Conservation (phyloP, 2,888 invertebrate genomes). For the Hirtodrosophila histrioides region DNA sequence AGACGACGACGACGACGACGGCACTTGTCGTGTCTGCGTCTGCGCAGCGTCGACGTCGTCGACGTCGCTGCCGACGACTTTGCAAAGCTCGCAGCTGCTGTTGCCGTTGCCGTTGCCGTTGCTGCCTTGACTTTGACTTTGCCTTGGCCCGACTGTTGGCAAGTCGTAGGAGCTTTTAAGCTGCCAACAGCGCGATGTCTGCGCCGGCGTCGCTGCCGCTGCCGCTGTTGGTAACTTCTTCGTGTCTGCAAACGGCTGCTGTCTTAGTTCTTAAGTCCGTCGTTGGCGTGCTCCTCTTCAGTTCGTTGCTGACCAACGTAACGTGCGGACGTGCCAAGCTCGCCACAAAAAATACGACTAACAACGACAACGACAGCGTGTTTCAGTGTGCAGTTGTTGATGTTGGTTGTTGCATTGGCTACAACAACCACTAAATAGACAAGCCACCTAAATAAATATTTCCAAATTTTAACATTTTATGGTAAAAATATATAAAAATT, state of each 20-base stretch:
- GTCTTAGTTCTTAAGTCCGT: constrained; percentile 84
- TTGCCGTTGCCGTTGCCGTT: constrained; percentile 16
- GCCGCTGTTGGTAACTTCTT: constrained; percentile 69
- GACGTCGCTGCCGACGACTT: constrained; percentile 14
- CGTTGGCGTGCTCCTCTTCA: constrained; percentile 85
- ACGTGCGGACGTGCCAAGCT: constrained; percentile 83
- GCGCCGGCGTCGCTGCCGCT: constrained; percentile 30
- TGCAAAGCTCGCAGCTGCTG: constrained; percentile 52
- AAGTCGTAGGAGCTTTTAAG: constrained; percentile 58
- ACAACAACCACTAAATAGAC: constrained; percentile 33
- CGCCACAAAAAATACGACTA: constrained; percentile 36
- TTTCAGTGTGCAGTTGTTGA: constrained; percentile 23
- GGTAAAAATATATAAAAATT: constrained; percentile 28
- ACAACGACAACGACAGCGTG: constrained; percentile 34
- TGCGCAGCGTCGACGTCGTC: constrained; percentile 35
- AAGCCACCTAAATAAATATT: constrained; percentile 21
- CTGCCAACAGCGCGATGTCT: constrained; percentile 28
- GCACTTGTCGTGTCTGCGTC: constrained; percentile 75
- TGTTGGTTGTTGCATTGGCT: constrained; percentile 35
- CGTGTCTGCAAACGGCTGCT: constrained; percentile 69
- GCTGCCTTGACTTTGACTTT: constrained; percentile 78
- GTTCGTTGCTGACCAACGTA: constrained; percentile 85
- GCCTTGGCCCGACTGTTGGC: constrained; percentile 34
- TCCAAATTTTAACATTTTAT: constrained; percentile 24
- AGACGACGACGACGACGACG: constrained; percentile 42